Evolutionary conservation across 92 coral and sea anemone species (phyloP), one percentile per base, ranked within the genome.

Genomic region (Hydrozoanthus gracilis): DNA sequence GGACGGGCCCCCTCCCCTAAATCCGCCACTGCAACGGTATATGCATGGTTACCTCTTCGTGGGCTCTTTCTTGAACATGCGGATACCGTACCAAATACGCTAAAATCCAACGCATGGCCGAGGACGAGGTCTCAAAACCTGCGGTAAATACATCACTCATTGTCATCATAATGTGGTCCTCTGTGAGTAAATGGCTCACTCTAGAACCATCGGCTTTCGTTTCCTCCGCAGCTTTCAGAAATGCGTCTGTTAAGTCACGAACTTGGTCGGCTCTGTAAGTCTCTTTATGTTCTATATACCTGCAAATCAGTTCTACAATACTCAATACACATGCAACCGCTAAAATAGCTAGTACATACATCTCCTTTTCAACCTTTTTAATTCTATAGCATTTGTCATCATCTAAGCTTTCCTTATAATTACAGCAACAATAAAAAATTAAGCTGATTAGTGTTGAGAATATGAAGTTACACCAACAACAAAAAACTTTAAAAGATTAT

Each of bases 201-300:
- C 3, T 83, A 18, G 79, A 18, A 18, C 82, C 77, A 18, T 83
- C 68, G 62, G 70, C 44, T 71, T 58, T 58, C 10, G 86, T 20
- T n/a, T 92, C 95, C 8, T 18, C n/a, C 15, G 88, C 82, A 8
- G 92, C 90, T 68, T 92, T 92, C 17, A 92, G 70, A 51, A 92
- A 77, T 49, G 95, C 95, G 62, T 92, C 95, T 8, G 92, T 92
- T 79, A 92, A 62, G 82, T 89, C 95, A 4, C 95, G 92, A 13
- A 92, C 78, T 47, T 70, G 78, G 48, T 73, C 84, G 27, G 75
- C 89, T 71, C 86, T 78, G 83, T 85, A 89, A 5, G 89, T 89
- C 80, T 78, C 86, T 51, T 58, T 78, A 64, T 89, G 92, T 46
- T 89, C 82, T 83, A 56, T 66, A 35, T 77, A 89, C 61, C 87